A percentile compares a stretch with the other conserved stretches of the same genome.
Conservation (phyloP, 2,797 vertebrate genomes). For the Sebastes taczanowskii region DNA sequence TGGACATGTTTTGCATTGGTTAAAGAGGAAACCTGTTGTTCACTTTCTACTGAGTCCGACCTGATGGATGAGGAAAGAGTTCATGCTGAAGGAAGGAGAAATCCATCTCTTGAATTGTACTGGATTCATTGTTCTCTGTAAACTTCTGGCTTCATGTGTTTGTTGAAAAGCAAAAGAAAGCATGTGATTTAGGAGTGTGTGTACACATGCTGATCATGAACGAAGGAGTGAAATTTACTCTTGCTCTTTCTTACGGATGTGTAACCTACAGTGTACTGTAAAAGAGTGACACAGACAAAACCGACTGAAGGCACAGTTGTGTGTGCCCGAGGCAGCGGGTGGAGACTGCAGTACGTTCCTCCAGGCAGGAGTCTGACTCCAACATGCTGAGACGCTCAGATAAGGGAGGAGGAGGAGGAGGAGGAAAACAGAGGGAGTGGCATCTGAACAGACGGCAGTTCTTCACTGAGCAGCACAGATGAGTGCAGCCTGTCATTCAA, state of each 20-base stretch:
- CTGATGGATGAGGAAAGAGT: constrained; percentile 13
- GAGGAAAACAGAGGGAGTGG: constrained; percentile 53
- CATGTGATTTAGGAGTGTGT: neutral
- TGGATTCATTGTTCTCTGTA: neutral
- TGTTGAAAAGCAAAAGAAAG: neutral
- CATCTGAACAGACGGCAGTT: constrained; percentile 53
- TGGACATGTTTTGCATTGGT: constrained; percentile 22
- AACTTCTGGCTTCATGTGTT: neutral
- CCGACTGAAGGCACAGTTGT: constrained; percentile 20
- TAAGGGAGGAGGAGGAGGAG: constrained; percentile 39
- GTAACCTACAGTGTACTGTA: neutral
- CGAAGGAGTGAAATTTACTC: neutral
- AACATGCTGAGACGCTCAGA: constrained; percentile 44
- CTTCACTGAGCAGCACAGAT: constrained; percentile 50
- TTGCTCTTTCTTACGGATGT: neutral
- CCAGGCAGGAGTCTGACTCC: constrained; percentile 52
- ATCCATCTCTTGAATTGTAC: neutral
- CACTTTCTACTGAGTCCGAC: constrained; percentile 6
- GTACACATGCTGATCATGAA: neutral
- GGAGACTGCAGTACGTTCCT: constrained; percentile 57
- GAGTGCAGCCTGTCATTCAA: constrained; percentile 56
- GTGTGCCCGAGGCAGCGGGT: constrained; percentile 59
- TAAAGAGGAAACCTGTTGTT: constrained; percentile 25
- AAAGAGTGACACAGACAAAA: constrained; percentile 7
- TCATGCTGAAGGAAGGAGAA: constrained; percentile 2